Evolutionary conservation across 2,113 vertebrate genomes (phyloP), one percentile per base, ranked within the genome.

Genomic region (Dendropsophus ebraccatus): DNA sequence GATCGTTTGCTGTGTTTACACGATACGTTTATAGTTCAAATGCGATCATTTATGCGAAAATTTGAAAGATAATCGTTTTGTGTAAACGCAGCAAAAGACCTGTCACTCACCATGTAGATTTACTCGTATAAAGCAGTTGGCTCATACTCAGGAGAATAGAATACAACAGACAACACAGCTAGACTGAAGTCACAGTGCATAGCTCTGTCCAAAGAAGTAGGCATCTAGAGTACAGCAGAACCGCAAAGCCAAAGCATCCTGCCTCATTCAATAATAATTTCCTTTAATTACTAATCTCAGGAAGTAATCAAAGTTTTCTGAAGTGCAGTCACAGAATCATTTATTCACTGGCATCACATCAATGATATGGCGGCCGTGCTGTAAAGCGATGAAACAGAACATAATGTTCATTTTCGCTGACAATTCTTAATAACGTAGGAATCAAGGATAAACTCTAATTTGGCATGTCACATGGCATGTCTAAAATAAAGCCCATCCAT

Each of bases 401-500:
- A 90, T 91, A 92, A 93, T 94, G 89, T 92, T 91, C 92, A 90
- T 91, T 94, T 93, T 92, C 88, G 19, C 84, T 92, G 90, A 90
- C 90, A 91, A 91, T 90, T 92, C 92, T 88, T 86, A 90, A 91
- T 90, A 92, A 93, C 49, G 88, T 89, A 90, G 91, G 90, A 89
- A 91, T 62, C 62, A 14, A 37, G 65, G 91, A 92, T 92, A 89
- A 93, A 93, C 93, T 91, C 92, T 94, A 92, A 95, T 95, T 94
- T 93, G 94, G 93, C 90, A 90, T 93, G 94, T 93, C 91, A 91
- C 92, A 90, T 90, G 91, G 91, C 93, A 91, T 91, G 91, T 92
- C 94, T 93, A 89, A 93, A 94, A 94, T 90, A 90, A 90, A 90
- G 92, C 78, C 91, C 81, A 93, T 94, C 91, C 90, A 92, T 95